Conservation (phyloP, 2,797 vertebrate genomes). For the Alcedo quadribrachys region DNA sequence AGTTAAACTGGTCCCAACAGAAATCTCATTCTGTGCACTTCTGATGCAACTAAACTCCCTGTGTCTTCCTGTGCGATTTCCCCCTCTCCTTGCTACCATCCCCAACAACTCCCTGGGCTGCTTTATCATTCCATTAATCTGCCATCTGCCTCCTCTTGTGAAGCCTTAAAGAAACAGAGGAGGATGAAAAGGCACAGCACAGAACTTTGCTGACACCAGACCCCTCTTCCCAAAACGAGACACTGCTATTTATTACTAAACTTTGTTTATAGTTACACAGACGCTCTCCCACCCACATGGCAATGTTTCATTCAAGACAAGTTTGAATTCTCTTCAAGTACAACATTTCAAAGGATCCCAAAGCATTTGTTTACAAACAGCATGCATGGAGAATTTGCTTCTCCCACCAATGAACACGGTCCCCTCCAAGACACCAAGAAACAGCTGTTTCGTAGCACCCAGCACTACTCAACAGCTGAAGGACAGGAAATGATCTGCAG, state of each 20-base stretch:
- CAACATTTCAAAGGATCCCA: constrained; percentile 60
- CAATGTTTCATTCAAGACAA: constrained; percentile 51
- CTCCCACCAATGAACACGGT: neutral
- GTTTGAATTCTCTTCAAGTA: constrained; percentile 57
- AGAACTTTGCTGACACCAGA: constrained; percentile 40
- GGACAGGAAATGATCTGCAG: neutral
- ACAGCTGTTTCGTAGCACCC: constrained; percentile 56
- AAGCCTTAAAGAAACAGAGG: constrained; percentile 9
- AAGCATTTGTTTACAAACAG: constrained; percentile 68
- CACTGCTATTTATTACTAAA: constrained; percentile 21
- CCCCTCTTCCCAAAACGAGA: neutral
- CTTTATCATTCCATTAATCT: neutral
- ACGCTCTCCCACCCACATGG: constrained; percentile 50
- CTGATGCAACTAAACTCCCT: neutral
- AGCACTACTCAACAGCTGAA: constrained; percentile 13
- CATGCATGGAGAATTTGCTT: neutral
- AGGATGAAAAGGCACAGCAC: constrained; percentile 6
- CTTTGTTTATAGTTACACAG: constrained; percentile 15
- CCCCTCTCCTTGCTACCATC: neutral
- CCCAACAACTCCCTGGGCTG: neutral
- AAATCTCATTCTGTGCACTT: neutral
- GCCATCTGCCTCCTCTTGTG: neutral
- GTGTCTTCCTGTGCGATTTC: neutral
- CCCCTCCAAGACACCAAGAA: neutral
- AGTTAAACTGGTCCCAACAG: neutral